Conservation (phyloP, 2,888 invertebrate species). For the Caenorhabditis afra region DNA sequence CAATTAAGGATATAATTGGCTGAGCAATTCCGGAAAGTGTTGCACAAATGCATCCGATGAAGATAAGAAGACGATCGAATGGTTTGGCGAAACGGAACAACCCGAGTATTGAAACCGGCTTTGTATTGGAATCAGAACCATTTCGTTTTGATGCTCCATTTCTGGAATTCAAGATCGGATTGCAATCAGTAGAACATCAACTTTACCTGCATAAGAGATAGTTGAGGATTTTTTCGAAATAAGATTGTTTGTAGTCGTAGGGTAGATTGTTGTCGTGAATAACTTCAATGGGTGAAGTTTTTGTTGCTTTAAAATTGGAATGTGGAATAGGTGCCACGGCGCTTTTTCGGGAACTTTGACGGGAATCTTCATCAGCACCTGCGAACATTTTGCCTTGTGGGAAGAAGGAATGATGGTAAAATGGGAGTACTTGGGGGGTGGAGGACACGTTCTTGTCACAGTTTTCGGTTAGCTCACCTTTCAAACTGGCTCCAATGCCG, state of each 20-base stretch:
- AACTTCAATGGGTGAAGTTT: constrained; percentile 24
- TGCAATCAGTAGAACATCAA: too few species aligned
- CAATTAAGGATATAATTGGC: constrained; percentile 67
- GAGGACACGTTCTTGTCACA: too few species aligned
- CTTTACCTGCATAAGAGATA: constrained; percentile 64
- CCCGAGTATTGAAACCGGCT: constrained; percentile 38
- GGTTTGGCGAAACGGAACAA: constrained; percentile 67
- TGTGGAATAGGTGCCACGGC: background rate
- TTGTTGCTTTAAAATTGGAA: constrained; percentile 13
- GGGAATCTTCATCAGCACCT: constrained; percentile 18
- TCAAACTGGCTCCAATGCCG: too few species aligned
- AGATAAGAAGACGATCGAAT: constrained; percentile 62
- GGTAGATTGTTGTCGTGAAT: constrained; percentile 60
- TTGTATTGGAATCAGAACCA: constrained; percentile 24
- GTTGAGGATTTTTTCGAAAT: constrained; percentile 64
- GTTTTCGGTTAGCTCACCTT: too few species aligned
- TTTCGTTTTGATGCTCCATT: constrained; percentile 35
- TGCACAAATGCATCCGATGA: constrained; percentile 66
- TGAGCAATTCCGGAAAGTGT: constrained; percentile 66
- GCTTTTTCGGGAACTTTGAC: constrained; percentile 16
- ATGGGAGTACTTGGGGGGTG: too few species aligned
- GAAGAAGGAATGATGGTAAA: too few species aligned
- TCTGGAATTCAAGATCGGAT: too few species aligned
- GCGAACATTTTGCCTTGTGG: constrained; percentile 22
- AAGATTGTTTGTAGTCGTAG: constrained; percentile 59